Evolutionary conservation across 2,888 invertebrate species (phyloP), one percentile per base, ranked within the genome.

Genomic region (Punctoribates punctum): DNA sequence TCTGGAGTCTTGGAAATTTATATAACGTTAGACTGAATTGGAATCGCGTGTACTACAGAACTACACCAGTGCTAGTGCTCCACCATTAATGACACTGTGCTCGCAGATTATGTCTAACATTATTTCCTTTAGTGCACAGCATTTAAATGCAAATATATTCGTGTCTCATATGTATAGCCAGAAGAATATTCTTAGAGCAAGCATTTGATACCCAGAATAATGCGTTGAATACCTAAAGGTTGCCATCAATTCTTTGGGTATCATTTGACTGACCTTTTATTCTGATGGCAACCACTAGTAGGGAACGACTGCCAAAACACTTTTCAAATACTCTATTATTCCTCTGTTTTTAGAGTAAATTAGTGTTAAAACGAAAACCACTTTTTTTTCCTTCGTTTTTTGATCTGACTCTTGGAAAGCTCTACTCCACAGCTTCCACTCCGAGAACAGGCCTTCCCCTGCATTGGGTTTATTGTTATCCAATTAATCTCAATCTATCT

Each of bases 101-200:
- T 62, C n/a, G n/a, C n/a, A 62, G 62, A 62, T 27, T 62, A 62
- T 62, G 62, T 62, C 29, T 27, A 27, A 62, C 62, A 62, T 62
- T 62, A 62, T 27, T 62, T 62, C 62, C 62, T 62, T 62, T 62
- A 62, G 62, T 62, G 62, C 54, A 20, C 54, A 62, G 25, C 62
- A 62, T 62, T 62, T 62, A 62, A 62, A 62, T 62, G 62, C 62
- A 62, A 62, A 62, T 62, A 62, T 62, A 62, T 62, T 62, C 62
- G 62, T 15, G 27, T 62, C 62, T 62, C 62, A 62, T 62, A 62
- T 62, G n/a, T 48, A 48, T 48, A 48, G 48, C 48, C 34, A 34
- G 34, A 34, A 34, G 48, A 48, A 48, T 48, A 48, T n/a, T 48
- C 48, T 48, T 48, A 17, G 13, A 13, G n/a, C 48, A 48, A 11